Base-by-base conservation (phyloP, 2,888 invertebrate species). In the Lasius platythorax region DNA sequence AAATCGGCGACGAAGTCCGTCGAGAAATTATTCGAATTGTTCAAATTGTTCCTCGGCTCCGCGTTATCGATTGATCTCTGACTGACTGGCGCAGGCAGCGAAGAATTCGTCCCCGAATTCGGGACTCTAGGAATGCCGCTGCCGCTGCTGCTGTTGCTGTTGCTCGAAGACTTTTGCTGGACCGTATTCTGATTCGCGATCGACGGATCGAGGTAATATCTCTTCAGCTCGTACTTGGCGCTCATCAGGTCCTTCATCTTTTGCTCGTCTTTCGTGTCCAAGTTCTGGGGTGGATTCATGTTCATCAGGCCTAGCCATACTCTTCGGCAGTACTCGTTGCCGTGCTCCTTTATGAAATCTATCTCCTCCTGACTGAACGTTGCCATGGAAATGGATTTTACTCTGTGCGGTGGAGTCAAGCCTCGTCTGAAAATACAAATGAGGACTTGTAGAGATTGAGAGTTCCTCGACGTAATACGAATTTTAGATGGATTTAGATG, bases 381-480 rank as follows among this genome's bases (percentile, higher is more conserved):
- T 87, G 99, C 98, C 99, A 99, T 99, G 56, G 99, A 99, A 93
- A 99, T 99, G 76, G 99, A 99, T 96, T 99, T 99, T 87, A 99
- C 99, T 89, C 99, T 97, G 95, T 99, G 99, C 90, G 99, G 99
- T 87, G 99, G 99, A 93, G 99, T 99, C 89, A 99, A 96, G 79
- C 99, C 99, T 94, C 99, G 97, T 95, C 99, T 99, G 96, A 74
- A 97, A 97, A 85, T 18, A 12, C 46, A 37, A 79, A 33, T n/a
- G 23, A 40, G 1, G 28, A 53, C 18, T 67, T 67, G 56, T 15
- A 68, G 67, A 78, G 30, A 78, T 68, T 18, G 8, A 5, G 1
- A 12, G 9, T 12, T 40, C 11, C n/a, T 33, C 18, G 3, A 2
- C 11, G 11, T 23, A 53, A 53, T 53, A 8, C 1, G n/a, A 53